Evolutionary conservation across 1,140 invertebrate genomes (phyloP), one percentile per base, ranked within the genome.

Genomic region (Ridgeia piscesae): DNA sequence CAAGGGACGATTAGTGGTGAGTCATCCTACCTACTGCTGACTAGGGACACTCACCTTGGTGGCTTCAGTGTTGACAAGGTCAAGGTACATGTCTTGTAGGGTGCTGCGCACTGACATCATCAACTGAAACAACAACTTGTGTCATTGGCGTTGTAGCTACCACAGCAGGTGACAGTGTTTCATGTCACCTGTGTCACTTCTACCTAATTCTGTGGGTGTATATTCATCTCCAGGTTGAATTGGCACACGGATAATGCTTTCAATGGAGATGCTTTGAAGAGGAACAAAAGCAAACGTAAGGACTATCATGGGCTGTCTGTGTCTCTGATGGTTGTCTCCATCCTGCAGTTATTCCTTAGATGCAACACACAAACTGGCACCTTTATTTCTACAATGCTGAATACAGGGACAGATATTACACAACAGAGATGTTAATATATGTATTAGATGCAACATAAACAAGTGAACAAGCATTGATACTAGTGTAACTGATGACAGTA

Each of bases 11-110:
- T n/a, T n/a, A n/a, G n/a, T n/a, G n/a, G n/a, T n/a, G n/a, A 42
- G 11, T 11, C 95, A 91, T 96, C 96, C 31, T 95, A 95, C 8
- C 94, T 94, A 11, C 93, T 91, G 35, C 6, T 77, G 58, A 77
- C 42, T 42, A 42, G 4, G 42, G 42, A 6, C 4, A 42, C 58
- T 31, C 58, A 77, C 58, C 58, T 77, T 77, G 14, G 58, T 77
- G 58, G 58, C 58, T 31, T 77, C 58, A 31, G 58, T 77, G 58
- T 77, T 77, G 58, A 77, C 58, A 17, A 77, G 58, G 58, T 77
- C 58, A 77, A 27, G 27, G 58, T 77, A 77, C 58, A 77, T 77
- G 58, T 77, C 58, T 77, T 77, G 58, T 77, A 77, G 17, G 58
- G 58, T 77, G 27, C 58, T 77, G 58, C 58, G 50, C 9, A 89